A percentile compares a stretch with the other conserved stretches of the same genome.
phyloP scores from a whole-genome alignment of 2,888 invertebrate species.

The Lamellibrachia satsuma region DNA sequence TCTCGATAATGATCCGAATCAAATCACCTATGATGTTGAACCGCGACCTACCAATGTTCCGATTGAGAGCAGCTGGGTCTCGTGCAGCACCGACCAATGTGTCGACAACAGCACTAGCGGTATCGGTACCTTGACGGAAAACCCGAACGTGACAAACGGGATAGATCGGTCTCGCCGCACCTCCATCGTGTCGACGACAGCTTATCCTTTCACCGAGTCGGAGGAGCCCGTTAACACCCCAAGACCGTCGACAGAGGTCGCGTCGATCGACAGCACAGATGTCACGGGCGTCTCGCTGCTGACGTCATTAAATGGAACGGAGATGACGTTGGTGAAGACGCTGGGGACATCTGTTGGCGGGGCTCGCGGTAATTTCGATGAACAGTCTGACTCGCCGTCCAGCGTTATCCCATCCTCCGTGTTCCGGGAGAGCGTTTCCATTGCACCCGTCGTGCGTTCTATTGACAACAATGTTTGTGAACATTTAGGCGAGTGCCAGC shows the following conservation, averaged over 20 bases:
- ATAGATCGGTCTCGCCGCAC: too few relatives aligned
- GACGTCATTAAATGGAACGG: neutral
- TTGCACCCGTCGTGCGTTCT: neutral
- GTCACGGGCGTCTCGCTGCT: neutral
- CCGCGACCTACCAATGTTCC: neutral
- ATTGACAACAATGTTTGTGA: too few relatives aligned
- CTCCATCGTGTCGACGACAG: neutral
- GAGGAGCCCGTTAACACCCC: neutral
- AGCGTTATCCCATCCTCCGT: neutral
- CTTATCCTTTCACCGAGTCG: neutral
- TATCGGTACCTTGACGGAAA: neutral
- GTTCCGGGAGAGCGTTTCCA: neutral
- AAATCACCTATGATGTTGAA: too few relatives aligned
- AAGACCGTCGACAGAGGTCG: neutral
- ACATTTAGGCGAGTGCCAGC: neutral
- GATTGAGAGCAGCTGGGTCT: too few relatives aligned
- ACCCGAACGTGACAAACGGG: too few relatives aligned
- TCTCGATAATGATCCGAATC: neutral
- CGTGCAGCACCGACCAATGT: neutral
- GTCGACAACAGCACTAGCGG: neutral
- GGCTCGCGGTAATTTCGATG: too few relatives aligned
- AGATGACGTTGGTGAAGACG: neutral
- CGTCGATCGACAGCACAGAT: neutral
- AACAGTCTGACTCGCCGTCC: neutral
- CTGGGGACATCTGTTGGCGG: neutral